Evolutionary conservation across 1,140 invertebrate species (phyloP).

Genomic region (Maniola jurtina): DNA sequence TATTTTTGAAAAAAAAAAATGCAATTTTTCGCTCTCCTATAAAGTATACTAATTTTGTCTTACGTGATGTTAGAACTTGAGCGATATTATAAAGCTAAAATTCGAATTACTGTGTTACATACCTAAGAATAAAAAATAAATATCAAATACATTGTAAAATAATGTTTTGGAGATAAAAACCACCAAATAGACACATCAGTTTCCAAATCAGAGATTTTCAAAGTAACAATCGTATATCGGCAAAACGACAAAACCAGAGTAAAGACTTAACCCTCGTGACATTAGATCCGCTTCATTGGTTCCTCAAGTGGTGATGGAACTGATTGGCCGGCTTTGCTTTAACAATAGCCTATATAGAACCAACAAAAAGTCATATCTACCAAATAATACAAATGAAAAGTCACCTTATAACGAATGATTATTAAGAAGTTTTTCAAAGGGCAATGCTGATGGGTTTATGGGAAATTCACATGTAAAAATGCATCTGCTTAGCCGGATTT

Average conservation of each 20-base stretch:
- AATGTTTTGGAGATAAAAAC: neutral
- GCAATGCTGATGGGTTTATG: constrained; percentile 15
- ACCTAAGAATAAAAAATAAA: too few species aligned
- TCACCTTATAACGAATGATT: constrained; percentile 6
- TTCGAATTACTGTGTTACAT: too few species aligned
- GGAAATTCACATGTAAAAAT: constrained; percentile 42
- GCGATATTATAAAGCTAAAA: too few species aligned
- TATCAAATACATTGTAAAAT: too few species aligned
- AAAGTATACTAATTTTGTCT: too few species aligned
- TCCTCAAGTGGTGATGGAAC: constrained; percentile 72
- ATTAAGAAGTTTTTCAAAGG: constrained; percentile 28
- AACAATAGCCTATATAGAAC: constrained; percentile 54
- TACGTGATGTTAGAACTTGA: too few species aligned
- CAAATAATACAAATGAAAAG: constrained; percentile 22
- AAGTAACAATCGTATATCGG: constrained; percentile 35
- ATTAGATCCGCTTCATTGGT: constrained; percentile 72
- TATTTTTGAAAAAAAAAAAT: too few species aligned
- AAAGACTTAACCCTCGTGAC: constrained; percentile 69
- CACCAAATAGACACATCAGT: neutral
- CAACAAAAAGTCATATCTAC: constrained; percentile 35
- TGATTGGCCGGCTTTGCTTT: constrained; percentile 70
- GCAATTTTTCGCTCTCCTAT: too few species aligned
- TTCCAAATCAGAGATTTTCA: constrained; percentile 3
- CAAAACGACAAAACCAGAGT: constrained; percentile 72
- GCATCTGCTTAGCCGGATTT: constrained; percentile 73